phyloP scores from a whole-genome alignment of 1,140 invertebrate genomes.

The Eurosta solidaginis region DNA sequence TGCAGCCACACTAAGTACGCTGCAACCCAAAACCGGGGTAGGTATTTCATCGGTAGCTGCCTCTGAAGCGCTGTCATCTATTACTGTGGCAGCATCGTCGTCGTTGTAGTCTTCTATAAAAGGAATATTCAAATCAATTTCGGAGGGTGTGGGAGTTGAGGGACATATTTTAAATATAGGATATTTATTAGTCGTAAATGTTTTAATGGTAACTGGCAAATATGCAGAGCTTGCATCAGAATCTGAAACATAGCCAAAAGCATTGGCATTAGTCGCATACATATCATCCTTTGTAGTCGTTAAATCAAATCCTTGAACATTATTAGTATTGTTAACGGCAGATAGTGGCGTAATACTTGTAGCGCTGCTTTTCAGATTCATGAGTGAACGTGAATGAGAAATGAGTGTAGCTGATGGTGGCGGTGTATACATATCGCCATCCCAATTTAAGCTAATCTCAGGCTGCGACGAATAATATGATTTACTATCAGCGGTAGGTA shows the following conservation, averaged over 20 bases:
- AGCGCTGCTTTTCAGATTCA: slow-evolving; percentile 7
- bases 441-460: slow-evolving; percentile 40
- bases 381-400: background rate
- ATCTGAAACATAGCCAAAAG: slow-evolving; percentile 25
- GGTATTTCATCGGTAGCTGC: background rate
- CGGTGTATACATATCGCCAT: background rate
- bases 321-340: slow-evolving; percentile 30
- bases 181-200: background rate
- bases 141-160: slow-evolving; percentile 52
- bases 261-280: slow-evolving; percentile 4
- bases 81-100: background rate
- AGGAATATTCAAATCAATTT: slow-evolving; percentile 32
- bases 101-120: slow-evolving; percentile 4
- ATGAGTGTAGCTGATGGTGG: background rate
- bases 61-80: slow-evolving; percentile 9
- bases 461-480: slow-evolving; percentile 53
- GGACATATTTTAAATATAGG: slow-evolving; percentile 51
- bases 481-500: slow-evolving; percentile 39
- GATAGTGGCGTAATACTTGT: background rate
- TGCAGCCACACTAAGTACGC: background rate
- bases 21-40: background rate
- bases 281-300: slow-evolving; percentile 3
- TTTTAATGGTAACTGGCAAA: slow-evolving; percentile 5
- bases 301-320: background rate
- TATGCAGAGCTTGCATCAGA: slow-evolving; percentile 31